A percentile compares a stretch with the other conserved stretches of the same genome.
Evolutionary conservation across 1,140 invertebrate genomes (phyloP).

Genomic region (Ylistrum balloti): DNA sequence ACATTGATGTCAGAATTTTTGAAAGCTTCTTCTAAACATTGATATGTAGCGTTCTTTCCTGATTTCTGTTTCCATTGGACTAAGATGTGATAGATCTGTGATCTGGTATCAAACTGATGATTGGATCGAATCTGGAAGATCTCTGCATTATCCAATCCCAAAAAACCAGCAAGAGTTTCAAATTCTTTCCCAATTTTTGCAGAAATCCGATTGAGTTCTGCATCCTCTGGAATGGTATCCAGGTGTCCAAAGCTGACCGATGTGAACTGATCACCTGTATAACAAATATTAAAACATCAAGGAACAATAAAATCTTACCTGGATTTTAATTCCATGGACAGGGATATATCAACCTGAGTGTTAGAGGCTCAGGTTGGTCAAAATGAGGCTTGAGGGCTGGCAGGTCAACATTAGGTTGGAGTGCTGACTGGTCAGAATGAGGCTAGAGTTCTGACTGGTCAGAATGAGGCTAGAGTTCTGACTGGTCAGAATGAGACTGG

Average conservation of each 20-base stretch:
- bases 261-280: neutral
- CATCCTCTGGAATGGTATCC: neutral
- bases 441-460: no score
- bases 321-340: no score
- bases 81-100: neutral
- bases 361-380: no score
- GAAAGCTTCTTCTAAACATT: neutral
- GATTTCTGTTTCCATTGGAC: slow-evolving; percentile 13
- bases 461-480: no score
- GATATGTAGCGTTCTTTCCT: neutral
- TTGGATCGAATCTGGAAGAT: neutral
- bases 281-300: neutral
- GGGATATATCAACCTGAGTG: no score
- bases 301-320: no score
- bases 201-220: neutral
- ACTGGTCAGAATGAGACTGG: no score
- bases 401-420: no score
- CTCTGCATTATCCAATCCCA: neutral
- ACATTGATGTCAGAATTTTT: neutral
- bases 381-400: no score
- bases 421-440: no score
- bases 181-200: neutral
- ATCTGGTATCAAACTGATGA: neutral
- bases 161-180: slow-evolving; percentile 5
- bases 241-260: neutral